Conservation (phyloP, 2,888 invertebrate species). For the Stegophylla sp. region DNA sequence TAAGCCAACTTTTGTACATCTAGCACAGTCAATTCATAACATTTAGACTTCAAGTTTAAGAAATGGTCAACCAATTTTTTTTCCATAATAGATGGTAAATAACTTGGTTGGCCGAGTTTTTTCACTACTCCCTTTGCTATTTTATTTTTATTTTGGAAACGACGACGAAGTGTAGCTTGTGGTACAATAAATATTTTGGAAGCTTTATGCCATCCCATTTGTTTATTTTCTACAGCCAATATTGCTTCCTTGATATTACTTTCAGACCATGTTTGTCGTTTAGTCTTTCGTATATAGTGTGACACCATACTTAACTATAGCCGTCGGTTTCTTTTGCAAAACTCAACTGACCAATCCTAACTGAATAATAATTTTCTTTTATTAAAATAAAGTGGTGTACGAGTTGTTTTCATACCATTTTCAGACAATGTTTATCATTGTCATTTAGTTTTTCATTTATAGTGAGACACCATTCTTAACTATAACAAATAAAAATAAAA, state of each 20-base stretch:
- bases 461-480: too few relatives aligned
- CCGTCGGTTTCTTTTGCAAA: too few relatives aligned
- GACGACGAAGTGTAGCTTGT: constrained; percentile 60
- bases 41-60: constrained; percentile 62
- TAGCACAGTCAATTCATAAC: constrained; percentile 62
- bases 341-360: too few relatives aligned
- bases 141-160: constrained; percentile 18
- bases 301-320: not conserved
- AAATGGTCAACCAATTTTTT: constrained; percentile 61
- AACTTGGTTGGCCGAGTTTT: constrained; percentile 60
- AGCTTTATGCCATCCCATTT: constrained; percentile 61
- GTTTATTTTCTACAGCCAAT: constrained; percentile 51
- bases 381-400: too few relatives aligned
- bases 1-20: constrained; percentile 61
- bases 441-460: too few relatives aligned
- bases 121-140: constrained; percentile 10
- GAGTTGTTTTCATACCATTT: too few relatives aligned
- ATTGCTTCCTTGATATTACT: constrained; percentile 36
- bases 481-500: too few relatives aligned
- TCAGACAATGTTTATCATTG: too few relatives aligned
- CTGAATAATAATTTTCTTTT: too few relatives aligned
- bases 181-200: constrained; percentile 60
- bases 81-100: constrained; percentile 58
- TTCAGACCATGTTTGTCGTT: constrained; percentile 46
- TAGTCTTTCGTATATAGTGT: constrained; percentile 29